These are phyloP conservation scores for Philereme transversata DNA, from an alignment of 2,888 invertebrate species.

Conservation along the genomic window DNA sequence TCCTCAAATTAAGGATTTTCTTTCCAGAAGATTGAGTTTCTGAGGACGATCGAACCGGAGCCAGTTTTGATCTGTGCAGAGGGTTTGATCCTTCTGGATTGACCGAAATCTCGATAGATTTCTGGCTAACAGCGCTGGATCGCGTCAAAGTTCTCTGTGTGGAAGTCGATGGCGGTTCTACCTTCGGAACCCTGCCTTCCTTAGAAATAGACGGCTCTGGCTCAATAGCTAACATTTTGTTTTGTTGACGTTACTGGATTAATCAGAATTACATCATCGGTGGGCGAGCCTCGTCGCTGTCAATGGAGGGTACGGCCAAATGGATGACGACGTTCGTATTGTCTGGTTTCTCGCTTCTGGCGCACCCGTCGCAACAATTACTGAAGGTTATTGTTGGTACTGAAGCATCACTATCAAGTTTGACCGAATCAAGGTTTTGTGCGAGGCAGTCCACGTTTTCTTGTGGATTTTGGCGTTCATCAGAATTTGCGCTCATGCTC, in stretches of 20 bases:
- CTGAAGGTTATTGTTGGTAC: constrained; percentile 79
- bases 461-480: constrained; percentile 56
- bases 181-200: constrained; percentile 66
- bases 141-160: constrained; percentile 83
- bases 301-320: constrained; percentile 75
- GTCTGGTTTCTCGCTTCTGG: constrained; percentile 57
- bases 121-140: constrained; percentile 85
- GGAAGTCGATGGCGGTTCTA: constrained; percentile 57
- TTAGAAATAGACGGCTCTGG: constrained; percentile 69
- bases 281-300: constrained; percentile 75
- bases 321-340: constrained; percentile 68
- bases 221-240: constrained; percentile 77
- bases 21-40: constrained; percentile 76
- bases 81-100: constrained; percentile 76
- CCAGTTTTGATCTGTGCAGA: constrained; percentile 74
- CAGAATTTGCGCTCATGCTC: constrained; percentile 74
- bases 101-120: constrained; percentile 84
- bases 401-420: constrained; percentile 69
- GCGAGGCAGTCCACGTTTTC: constrained; percentile 61
- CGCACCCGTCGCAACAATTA: constrained; percentile 72
- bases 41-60: constrained; percentile 76
- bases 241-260: constrained; percentile 15
- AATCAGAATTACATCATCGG: constrained; percentile 69
- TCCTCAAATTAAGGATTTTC: constrained; percentile 72
- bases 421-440: constrained; percentile 64